phyloP scores from a whole-genome alignment of 2,888 invertebrate genomes.

The Pandemis cinnamomeana region DNA sequence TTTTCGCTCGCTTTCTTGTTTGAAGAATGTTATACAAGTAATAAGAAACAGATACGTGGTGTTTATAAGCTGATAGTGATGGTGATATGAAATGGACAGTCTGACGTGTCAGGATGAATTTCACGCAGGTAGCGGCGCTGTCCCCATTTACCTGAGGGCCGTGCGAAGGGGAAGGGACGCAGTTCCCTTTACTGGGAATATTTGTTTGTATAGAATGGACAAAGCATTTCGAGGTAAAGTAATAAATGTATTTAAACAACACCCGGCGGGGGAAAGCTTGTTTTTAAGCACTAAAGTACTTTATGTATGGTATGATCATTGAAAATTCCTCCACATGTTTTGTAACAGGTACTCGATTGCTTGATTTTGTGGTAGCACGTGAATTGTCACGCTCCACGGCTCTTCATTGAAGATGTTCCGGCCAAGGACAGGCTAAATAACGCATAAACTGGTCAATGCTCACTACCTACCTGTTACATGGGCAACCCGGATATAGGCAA shows the following conservation, averaged over 20 bases:
- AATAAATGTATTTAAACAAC: slow-evolving; percentile 47
- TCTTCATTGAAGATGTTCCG: slow-evolving; percentile 65
- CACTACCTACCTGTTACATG: slow-evolving; percentile 55
- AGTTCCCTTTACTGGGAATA: slow-evolving; percentile 67
- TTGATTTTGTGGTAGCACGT: slow-evolving; percentile 54
- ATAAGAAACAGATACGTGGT: slow-evolving; percentile 47
- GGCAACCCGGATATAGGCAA: slow-evolving; percentile 49
- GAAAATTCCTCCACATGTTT: slow-evolving; percentile 21
- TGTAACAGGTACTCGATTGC: slow-evolving; percentile 28
- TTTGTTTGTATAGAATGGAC: slow-evolving; percentile 73
- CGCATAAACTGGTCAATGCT: slow-evolving; percentile 54
- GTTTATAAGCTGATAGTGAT: slow-evolving; percentile 38
- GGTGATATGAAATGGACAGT: slow-evolving; percentile 47
- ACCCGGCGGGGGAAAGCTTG: slow-evolving; percentile 4
- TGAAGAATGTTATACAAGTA: slow-evolving; percentile 49
- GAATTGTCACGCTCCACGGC: slow-evolving; percentile 67
- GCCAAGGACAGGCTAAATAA: slow-evolving; percentile 64
- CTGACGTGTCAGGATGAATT: slow-evolving; percentile 54
- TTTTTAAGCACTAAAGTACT: neutral
- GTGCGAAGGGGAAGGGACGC: slow-evolving; percentile 69
- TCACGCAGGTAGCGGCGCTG: slow-evolving; percentile 71
- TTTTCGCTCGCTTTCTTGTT: slow-evolving; percentile 72
- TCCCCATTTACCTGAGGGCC: slow-evolving; percentile 73
- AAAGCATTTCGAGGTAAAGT: slow-evolving; percentile 50
- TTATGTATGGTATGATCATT: slow-evolving; percentile 20